phyloP scores from a whole-genome alignment of 2,113 vertebrate genomes.

The Silurus asotus region DNA sequence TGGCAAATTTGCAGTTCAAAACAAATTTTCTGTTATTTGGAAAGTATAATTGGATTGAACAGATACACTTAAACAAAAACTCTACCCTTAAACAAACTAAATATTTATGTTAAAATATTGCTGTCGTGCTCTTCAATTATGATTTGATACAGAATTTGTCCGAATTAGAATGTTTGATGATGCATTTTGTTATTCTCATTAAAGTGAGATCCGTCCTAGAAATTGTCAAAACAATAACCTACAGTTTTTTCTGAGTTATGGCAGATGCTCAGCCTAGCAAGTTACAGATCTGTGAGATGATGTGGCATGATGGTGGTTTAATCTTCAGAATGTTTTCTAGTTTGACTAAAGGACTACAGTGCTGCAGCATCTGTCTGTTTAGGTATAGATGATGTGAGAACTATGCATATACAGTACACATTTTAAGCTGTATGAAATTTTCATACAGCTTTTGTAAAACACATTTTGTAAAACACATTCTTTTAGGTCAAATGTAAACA shows the following conservation, averaged over 20 bases:
- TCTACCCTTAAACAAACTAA: not conserved
- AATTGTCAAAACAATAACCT: not conserved
- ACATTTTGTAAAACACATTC: conserved; percentile 4
- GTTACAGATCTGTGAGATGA: not conserved
- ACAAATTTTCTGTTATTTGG: not conserved
- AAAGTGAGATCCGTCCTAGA: not conserved
- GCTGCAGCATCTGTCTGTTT: not conserved
- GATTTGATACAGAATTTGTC: not conserved
- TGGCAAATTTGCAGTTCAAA: not conserved
- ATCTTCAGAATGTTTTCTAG: not conserved
- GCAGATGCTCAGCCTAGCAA: not conserved
- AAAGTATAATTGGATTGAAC: not conserved
- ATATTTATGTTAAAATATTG: not conserved
- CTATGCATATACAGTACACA: not conserved
- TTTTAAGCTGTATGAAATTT: not conserved
- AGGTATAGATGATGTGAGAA: not conserved
- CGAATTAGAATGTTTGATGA: not conserved
- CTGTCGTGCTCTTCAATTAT: not conserved
- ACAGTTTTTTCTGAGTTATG: not conserved
- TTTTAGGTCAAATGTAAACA: not conserved
- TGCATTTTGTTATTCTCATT: not conserved
- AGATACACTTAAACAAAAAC: not conserved
- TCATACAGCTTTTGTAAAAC: too few relatives aligned
- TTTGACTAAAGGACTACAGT: not conserved
- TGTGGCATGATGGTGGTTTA: not conserved